Evolutionary conservation across 2,797 vertebrate species (phyloP).

Genomic region (Zenarchopterus dispar): DNA sequence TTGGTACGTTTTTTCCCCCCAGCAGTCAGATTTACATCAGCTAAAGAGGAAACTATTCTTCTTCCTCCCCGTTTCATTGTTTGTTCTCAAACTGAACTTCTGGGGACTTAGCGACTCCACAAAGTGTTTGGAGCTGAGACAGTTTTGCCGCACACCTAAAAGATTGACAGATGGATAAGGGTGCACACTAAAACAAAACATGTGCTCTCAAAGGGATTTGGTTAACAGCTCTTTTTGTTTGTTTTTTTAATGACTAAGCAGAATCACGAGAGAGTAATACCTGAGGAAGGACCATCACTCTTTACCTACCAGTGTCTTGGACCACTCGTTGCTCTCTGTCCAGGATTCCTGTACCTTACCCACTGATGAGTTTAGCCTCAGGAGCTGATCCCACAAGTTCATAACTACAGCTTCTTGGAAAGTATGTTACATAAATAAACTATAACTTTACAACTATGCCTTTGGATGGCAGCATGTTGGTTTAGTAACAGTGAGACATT

Average conservation of each 20-base stretch:
- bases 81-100: not conserved
- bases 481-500: no score
- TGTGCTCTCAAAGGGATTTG: no score
- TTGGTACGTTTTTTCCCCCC: not conserved
- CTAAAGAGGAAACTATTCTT: not conserved
- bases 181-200: not conserved
- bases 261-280: conserved; percentile 6
- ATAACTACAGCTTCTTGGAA: no score
- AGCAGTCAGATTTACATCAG: not conserved
- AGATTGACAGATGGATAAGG: not conserved
- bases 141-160: not conserved
- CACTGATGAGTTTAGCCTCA: no score
- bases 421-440: no score
- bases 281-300: no score
- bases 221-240: not conserved
- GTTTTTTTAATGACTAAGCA: not conserved
- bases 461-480: no score
- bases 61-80: not conserved
- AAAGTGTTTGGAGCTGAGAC: not conserved
- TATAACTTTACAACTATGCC: no score
- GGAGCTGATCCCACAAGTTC: no score
- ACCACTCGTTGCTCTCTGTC: no score
- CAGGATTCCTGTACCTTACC: no score
- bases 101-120: not conserved
- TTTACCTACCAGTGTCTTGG: not conserved